Conservation (phyloP, 2,888 invertebrate genomes). For the Macrosiphum euphorbiae region DNA sequence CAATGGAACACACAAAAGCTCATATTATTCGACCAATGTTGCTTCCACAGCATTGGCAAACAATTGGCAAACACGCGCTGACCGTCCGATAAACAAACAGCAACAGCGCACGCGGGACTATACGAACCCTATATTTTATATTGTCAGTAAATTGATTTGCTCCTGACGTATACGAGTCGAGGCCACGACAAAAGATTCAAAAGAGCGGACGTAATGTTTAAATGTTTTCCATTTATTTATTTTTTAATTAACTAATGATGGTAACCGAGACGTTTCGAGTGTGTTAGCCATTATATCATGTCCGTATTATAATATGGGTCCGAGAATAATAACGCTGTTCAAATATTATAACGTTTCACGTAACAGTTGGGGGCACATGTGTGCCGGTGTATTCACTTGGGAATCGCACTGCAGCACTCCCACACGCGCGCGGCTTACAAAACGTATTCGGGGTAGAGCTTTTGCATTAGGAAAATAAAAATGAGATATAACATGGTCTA, state of each 20-base stretch:
- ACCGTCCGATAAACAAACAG: slow-evolving; percentile 39
- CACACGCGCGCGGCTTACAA: slow-evolving; percentile 37
- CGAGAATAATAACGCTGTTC: slow-evolving; percentile 45
- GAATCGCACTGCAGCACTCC: slow-evolving; percentile 35
- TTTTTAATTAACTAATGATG: slow-evolving; percentile 53
- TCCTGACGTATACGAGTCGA: background rate
- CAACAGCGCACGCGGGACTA: background rate
- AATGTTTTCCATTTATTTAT: slow-evolving; percentile 40
- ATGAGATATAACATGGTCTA: slow-evolving; percentile 48
- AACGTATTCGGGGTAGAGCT: slow-evolving; percentile 39
- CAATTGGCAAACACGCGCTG: slow-evolving; percentile 47
- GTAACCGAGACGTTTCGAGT: slow-evolving; percentile 26
- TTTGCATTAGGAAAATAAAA: slow-evolving; percentile 63
- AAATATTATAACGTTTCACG: slow-evolving; percentile 28
- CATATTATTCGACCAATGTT: slow-evolving; percentile 35
- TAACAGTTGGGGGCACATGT: slow-evolving; percentile 53
- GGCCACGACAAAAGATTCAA: slow-evolving; percentile 44
- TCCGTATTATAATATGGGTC: slow-evolving; percentile 4
- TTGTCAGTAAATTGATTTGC: slow-evolving; percentile 54
- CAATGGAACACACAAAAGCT: slow-evolving; percentile 10
- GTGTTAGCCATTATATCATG: background rate
- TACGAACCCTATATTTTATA: slow-evolving; percentile 34
- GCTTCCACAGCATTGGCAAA: slow-evolving; percentile 31
- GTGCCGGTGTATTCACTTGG: slow-evolving; percentile 54
- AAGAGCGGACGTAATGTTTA: slow-evolving; percentile 47